Base-by-base conservation (phyloP, 2,797 vertebrate genomes). In the Poecile montanus region DNA sequence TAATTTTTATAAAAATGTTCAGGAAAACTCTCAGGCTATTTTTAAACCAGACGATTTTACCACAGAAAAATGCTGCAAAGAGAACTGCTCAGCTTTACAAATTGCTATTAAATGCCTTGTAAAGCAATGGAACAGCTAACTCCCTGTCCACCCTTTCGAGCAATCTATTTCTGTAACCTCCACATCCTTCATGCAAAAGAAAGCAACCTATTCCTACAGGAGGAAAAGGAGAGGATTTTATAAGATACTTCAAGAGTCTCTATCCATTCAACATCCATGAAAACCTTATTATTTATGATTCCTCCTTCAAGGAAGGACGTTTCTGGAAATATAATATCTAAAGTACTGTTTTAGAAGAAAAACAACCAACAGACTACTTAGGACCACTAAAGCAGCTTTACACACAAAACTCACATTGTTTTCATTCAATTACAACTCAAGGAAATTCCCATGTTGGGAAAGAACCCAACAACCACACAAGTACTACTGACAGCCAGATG, bases 1-100 rank as follows among this genome's bases (percentile, higher is more conserved):
- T 95, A 90, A 72, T 89, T 95, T 93, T 83, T 86, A 57, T 88
- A 42, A 85, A 85, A 94, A 68, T 9, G 8, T 57, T 90, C 71
- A 67, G 30, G 36, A 92, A 89, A 94, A 87, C 54, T 91, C 75
- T 94, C 38, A 40, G 85, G 78, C 65, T 74, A 76, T 96, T 92
- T 94, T 93, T 62, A 77, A 89, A 84, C 16, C 44, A 73, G 67
- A 82, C 13, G 9, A 85, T 73, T 83, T 81, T 76, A 45, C 53
- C 54, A 88, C 40, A 79, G 14, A 75, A 19, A 96, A 94, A 82
- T 63, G 50, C 50, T 90, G 71, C 7, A 4, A 86, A 78, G 27
- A 79, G 26, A 89, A 85, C 25, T n/a, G 11, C 45, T 73, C 60
- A 74, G 34, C 54, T 82, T 82, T 83, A 60, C 81, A 74, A 95